phyloP scores from a whole-genome alignment of 1,140 invertebrate species.

The Psilanteris sp. region DNA sequence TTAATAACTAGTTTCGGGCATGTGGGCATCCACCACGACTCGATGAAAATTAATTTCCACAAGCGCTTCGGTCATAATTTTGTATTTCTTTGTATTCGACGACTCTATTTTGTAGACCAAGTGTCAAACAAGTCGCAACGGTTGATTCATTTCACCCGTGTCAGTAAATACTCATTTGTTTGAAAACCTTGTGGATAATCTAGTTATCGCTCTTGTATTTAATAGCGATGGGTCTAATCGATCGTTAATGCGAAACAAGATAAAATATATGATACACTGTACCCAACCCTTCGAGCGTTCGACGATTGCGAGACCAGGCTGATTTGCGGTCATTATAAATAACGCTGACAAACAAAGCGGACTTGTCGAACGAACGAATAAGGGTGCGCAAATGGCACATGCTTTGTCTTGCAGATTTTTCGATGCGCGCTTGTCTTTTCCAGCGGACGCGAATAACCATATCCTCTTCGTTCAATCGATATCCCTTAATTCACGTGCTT shows the following conservation, averaged over 20 bases:
- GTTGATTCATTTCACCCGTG: no score
- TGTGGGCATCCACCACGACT: conserved; percentile 5
- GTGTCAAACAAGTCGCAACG: not conserved
- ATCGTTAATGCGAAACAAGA: conserved; percentile 65
- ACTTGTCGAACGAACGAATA: conserved; percentile 77
- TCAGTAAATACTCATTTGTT: conserved; percentile 31
- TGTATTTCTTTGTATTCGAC: not conserved
- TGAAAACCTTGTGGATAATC: conserved; percentile 35
- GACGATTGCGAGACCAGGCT: conserved; percentile 66
- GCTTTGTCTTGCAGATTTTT: conserved; percentile 78
- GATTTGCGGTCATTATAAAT: conserved; percentile 37
- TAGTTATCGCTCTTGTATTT: conserved; percentile 60
- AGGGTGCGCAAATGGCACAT: conserved; percentile 37
- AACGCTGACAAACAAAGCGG: conserved; percentile 16
- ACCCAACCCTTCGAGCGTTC: conserved; percentile 73
- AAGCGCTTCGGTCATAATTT: conserved; percentile 4
- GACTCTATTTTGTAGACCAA: conserved; percentile 9
- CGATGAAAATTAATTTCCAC: conserved; percentile 22
- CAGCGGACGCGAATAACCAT: conserved; percentile 28
- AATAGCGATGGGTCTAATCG: conserved; percentile 72
- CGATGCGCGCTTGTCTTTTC: conserved; percentile 27
- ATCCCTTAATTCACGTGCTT: conserved; percentile 39
- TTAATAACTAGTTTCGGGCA: conserved; percentile 37
- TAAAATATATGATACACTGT: conserved; percentile 23
- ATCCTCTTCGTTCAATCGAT: conserved; percentile 40